Base-by-base conservation (phyloP, 2,888 invertebrate species). In the Pyrgus malvae region DNA sequence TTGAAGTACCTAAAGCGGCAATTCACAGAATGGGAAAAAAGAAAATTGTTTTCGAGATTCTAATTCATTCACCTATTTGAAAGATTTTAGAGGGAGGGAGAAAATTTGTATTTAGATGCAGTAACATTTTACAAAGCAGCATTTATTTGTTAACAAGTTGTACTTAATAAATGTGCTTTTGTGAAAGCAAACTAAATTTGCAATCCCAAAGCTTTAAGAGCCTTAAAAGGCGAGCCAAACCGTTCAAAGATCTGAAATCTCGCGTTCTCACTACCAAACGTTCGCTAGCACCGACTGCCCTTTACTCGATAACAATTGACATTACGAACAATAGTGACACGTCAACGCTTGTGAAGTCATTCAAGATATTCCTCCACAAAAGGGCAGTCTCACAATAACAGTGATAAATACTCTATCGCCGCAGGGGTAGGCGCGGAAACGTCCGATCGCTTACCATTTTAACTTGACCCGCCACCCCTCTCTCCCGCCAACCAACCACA, bases 341-440 rank as follows among this genome's bases (percentile, higher is more conserved):
- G 57, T 62, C 58, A 56, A 62, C 57, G 55, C 59, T 68, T 67
- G 67, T 62, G 70, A 72, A 70, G 66, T 64, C 66, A 74, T 78
- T 74, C 66, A 70, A 38, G 72, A 54, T 54, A 55, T 65, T 69
- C 68, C 69, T 76, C 62, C 62, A 70, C 67, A 74, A 70, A 80
- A 81, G 79, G 79, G 77, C 75, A 72, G 73, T 70, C 70, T 66
- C 69, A 81, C 80, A 83, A 82, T 77, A 70, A 72, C 70, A 80
- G 78, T 83, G 83, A 84, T 84, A 84, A 83, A 84, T 80, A 80
- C 80, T 67, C 66, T 65, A 78, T 76, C 68, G 84, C 87, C 78
- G 60, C 69, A 68, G 83, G 87, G 84, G 70, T 69, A 75, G 74
- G 72, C 76, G 74, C 73, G 70, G 69, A 74, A 71, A 72, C 66